These are phyloP conservation scores for Cetoscarus ocellatus DNA, from an alignment of 2,797 vertebrate genomes.

Conservation along the genomic window DNA sequence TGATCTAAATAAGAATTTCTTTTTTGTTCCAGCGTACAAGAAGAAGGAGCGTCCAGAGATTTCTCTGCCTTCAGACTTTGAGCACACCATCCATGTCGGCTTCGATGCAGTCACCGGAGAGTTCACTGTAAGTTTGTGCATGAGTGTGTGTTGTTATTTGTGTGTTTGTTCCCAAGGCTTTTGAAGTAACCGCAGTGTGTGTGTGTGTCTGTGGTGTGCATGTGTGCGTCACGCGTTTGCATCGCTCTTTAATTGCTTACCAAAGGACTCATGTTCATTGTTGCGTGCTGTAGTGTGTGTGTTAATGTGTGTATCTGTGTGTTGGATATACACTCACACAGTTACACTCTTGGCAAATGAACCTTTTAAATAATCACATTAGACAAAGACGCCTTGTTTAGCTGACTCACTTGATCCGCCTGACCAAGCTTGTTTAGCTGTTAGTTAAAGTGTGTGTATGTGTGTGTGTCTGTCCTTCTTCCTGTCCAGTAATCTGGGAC, in stretches of 20 bases:
- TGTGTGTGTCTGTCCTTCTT: not conserved
- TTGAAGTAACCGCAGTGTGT: constrained; percentile 57
- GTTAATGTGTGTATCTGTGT: constrained; percentile 14
- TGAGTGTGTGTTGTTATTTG: constrained; percentile 3
- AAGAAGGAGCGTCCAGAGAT: constrained; percentile 96
- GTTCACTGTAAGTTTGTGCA: constrained; percentile 91
- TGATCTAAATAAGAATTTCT: not conserved
- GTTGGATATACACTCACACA: constrained; percentile 11
- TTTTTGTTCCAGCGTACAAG: constrained; percentile 83
- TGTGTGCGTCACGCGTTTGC: constrained; percentile 17
- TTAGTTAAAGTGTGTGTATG: constrained; percentile 13
- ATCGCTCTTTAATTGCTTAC: constrained; percentile 46
- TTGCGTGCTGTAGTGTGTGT: constrained; percentile 23
- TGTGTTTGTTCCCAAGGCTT: not conserved
- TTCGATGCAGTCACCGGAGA: constrained; percentile 97
- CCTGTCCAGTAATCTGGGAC: constrained; percentile 40
- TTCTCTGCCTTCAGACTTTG: constrained; percentile 95
- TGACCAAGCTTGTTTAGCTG: constrained; percentile 53
- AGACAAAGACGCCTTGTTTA: constrained; percentile 70
- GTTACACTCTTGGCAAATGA: constrained; percentile 32
- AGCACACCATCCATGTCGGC: constrained; percentile 96
- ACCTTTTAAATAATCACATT: constrained; percentile 54
- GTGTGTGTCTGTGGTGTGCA: constrained; percentile 8
- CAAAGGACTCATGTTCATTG: constrained; percentile 34
- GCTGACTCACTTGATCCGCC: constrained; percentile 55